Evolutionary conservation across 2,113 vertebrate species (phyloP).

Genomic region (Ramphastos sulfuratus): DNA sequence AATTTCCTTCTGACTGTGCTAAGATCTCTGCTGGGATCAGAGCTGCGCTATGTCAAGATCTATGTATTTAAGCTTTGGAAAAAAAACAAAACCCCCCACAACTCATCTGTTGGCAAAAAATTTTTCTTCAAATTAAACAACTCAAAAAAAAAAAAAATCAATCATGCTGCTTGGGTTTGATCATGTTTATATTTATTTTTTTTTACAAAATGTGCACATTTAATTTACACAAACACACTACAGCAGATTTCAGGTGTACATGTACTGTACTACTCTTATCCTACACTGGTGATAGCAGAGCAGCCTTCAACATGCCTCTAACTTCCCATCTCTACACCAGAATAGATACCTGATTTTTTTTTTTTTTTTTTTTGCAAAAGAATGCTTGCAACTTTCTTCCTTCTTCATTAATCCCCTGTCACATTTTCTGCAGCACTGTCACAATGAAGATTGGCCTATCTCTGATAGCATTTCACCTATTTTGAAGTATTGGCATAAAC

Average conservation of each 20-base stretch:
- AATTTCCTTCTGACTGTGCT: neutral
- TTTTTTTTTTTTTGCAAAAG: conserved; percentile 73
- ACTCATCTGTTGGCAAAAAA: neutral
- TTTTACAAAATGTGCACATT: conserved; percentile 83
- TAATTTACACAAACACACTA: conserved; percentile 76
- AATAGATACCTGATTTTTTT: conserved; percentile 81
- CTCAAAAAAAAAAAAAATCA: neutral
- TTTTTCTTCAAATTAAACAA: neutral
- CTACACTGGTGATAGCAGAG: conserved; percentile 83
- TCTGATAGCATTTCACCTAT: conserved; percentile 41
- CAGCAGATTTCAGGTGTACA: conserved; percentile 80
- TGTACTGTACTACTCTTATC: conserved; percentile 80
- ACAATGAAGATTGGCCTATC: conserved; percentile 46
- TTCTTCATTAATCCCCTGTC: conserved; percentile 46
- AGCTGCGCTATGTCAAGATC: neutral
- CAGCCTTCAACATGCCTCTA: conserved; percentile 64
- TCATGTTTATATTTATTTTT: conserved; percentile 56
- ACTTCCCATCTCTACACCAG: conserved; percentile 78
- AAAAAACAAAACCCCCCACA: neutral
- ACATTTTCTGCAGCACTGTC: conserved; percentile 54
- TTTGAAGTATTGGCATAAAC: conserved; percentile 44
- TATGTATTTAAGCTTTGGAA: neutral
- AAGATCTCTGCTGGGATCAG: neutral
- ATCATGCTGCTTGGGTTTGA: conserved; percentile 68
- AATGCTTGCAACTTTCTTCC: conserved; percentile 51